Evolutionary conservation across 1,140 invertebrate species (phyloP), one percentile per base, ranked within the genome.

Genomic region (Zaprionus ornatus): DNA sequence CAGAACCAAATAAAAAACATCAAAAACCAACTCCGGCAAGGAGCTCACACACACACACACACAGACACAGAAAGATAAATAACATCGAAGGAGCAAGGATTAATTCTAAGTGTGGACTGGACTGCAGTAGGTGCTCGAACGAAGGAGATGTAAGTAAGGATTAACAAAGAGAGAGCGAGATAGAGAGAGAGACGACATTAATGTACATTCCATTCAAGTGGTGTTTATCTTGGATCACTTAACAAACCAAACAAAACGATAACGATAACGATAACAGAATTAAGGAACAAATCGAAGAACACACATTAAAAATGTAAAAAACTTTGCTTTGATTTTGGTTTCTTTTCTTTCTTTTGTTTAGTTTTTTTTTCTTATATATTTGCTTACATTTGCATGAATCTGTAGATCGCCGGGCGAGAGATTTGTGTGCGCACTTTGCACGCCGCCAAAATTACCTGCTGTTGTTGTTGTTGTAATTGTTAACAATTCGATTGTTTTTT

Each of bases 311-410:
- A 90, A 80, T 67, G 25, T 55, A 42, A 40, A 45, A 64, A 40
- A 45, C 23, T 59, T 73, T 74, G 32, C n/a, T 56, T 65, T 85
- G 48, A 45, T 59, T 80, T 65, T 55, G 25, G 78, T 73, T 54
- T 57, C 60, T 50, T 56, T 67, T 60, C 59, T 66, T 57, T 56
- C 2, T 7, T 62, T 70, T 72, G 63, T 61, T 50, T 61, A 67
- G 32, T 68, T 48, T 55, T 64, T 55, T 65, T 25, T 57, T 74
- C 56, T 66, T 63, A 48, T 61, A n/a, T 63, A 70, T 74, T 88
- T 80, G 82, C 91, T 92, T 92, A 92, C 91, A 90, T 92, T 92
- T 90, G 83, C 86, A 91, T 92, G 91, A 90, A 92, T 90, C 79
- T 92, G 91, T 91, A 92, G 81, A 81, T 92, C 91, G 82, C 91